These are phyloP conservation scores for Isotomurus palustris DNA, from an alignment of 2,888 invertebrate genomes.

Conservation along the genomic window DNA sequence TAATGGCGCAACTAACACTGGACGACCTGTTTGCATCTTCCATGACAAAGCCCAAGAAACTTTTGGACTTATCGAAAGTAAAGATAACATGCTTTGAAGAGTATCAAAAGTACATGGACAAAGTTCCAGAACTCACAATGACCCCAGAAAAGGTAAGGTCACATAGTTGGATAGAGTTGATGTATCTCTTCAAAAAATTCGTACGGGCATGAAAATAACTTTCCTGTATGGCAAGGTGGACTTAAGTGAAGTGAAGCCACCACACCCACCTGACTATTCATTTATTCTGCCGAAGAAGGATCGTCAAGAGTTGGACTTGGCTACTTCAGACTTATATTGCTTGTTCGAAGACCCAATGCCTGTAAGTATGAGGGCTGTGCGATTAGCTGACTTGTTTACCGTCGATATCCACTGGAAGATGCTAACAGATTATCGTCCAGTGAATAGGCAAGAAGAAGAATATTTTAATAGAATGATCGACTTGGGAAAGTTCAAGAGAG, in stretches of 20 bases:
- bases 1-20: no score
- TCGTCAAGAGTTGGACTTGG: not conserved
- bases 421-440: conserved; percentile 78
- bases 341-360: conserved; percentile 72
- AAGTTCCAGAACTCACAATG: conserved; percentile 86
- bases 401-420: conserved; percentile 89
- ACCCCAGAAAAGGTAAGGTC: conserved; percentile 73
- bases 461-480: conserved; percentile 74
- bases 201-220: no score
- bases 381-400: conserved; percentile 69
- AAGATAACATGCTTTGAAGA: conserved; percentile 74
- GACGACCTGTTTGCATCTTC: conserved; percentile 18
- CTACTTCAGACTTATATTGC: conserved; percentile 48
- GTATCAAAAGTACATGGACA: conserved; percentile 71
- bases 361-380: conserved; percentile 70
- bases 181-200: no score
- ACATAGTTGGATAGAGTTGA: no score
- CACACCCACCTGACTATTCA: not conserved
- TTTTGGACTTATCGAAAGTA: conserved; percentile 76
- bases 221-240: no score
- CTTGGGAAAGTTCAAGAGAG: conserved; percentile 71
- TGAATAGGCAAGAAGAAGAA: conserved; percentile 75
- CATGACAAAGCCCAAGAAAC: conserved; percentile 68
- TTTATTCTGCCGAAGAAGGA: not conserved
- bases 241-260: no score